A percentile compares a stretch with the other conserved stretches of the same genome.
These are phyloP conservation scores for Lepilemur septentrionalis DNA, from an alignment of 2,797 vertebrate species.

Conservation along the genomic window DNA sequence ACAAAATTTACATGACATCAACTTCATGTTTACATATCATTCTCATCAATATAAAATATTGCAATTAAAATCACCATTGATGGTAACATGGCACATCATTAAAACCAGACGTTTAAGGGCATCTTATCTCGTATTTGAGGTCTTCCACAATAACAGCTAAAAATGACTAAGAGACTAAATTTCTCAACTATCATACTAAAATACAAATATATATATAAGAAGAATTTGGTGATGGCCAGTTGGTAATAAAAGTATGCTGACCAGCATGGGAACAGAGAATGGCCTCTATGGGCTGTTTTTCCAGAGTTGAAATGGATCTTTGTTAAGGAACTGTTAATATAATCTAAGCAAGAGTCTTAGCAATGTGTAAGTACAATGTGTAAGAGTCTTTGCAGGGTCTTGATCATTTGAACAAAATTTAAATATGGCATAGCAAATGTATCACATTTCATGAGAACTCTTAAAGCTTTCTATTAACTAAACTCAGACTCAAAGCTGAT, in stretches of 20 bases:
- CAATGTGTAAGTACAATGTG: neutral
- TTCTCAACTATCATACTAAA: constrained; percentile 72
- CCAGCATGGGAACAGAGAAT: constrained; percentile 36
- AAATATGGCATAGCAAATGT: neutral
- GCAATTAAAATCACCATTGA: constrained; percentile 46
- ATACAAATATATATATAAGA: constrained; percentile 69
- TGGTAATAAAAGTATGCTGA: constrained; percentile 21
- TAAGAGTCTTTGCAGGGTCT: neutral
- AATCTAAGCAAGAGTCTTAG: constrained; percentile 6
- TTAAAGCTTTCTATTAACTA: neutral
- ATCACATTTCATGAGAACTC: constrained; percentile 19
- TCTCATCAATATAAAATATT: constrained; percentile 61
- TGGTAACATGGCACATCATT: constrained; percentile 42
- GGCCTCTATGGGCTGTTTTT: constrained; percentile 38
- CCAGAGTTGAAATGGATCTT: constrained; percentile 20
- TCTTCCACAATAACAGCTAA: constrained; percentile 71
- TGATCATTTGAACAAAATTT: constrained; percentile 36
- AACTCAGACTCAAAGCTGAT: constrained; percentile 14
- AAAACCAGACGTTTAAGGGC: constrained; percentile 61
- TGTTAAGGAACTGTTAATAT: constrained; percentile 30
- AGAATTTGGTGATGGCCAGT: constrained; percentile 69
- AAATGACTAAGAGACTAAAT: constrained; percentile 71
- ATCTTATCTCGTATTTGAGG: constrained; percentile 43
- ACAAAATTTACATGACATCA: constrained; percentile 48
- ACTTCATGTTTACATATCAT: constrained; percentile 54